A percentile compares a stretch with the other conserved stretches of the same genome.
Evolutionary conservation across 2,113 vertebrate genomes (phyloP).

Genomic region (Phylloscopus trochiloides): DNA sequence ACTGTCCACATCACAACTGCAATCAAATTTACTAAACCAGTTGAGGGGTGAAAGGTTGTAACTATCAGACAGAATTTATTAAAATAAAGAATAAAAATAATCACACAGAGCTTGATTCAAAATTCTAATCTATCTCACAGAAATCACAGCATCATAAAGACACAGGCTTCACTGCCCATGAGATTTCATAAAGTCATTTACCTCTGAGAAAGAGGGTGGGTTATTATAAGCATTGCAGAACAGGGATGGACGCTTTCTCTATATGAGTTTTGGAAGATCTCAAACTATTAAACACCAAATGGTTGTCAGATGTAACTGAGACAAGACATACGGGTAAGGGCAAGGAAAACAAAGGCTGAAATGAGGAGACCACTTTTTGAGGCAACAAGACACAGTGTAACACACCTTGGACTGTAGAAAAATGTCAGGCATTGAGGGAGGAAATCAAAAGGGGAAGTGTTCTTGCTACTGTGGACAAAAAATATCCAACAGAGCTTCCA

Average conservation of each 20-base stretch:
- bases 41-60: not conserved
- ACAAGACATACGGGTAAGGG: not conserved
- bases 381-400: not conserved
- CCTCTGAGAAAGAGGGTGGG: not conserved
- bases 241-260: not conserved
- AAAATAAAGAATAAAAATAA: not conserved
- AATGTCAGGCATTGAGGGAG: not conserved
- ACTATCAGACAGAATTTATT: not conserved
- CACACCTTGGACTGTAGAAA: not conserved
- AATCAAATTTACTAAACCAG: not conserved
- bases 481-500: not conserved
- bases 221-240: not conserved
- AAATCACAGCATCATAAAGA: not conserved
- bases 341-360: not conserved
- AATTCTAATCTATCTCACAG: not conserved
- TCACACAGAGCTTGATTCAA: not conserved
- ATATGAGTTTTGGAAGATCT: not conserved
- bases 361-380: not conserved
- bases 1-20: not conserved
- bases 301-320: not conserved
- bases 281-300: not conserved
- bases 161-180: not conserved
- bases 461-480: not conserved
- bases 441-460: not conserved
- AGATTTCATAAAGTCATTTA: not conserved